Evolutionary conservation across 2,888 invertebrate genomes (phyloP).

Genomic region (Caenorhabditis auriculariae): DNA sequence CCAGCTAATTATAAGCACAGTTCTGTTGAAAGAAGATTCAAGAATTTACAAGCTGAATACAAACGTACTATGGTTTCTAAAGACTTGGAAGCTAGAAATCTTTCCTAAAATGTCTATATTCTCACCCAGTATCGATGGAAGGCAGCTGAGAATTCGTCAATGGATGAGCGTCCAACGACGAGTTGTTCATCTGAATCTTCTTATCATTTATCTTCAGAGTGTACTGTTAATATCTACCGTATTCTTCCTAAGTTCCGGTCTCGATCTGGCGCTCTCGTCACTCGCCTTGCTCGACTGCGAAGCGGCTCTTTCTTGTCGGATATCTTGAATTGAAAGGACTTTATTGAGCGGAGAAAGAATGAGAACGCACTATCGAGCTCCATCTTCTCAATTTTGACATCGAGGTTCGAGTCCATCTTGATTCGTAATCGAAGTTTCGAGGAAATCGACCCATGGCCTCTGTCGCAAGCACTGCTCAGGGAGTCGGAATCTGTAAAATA

Average conservation of each 20-base stretch:
- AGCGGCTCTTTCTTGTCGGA: slow-evolving; percentile 44
- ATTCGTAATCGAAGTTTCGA: slow-evolving; percentile 39
- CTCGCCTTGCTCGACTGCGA: slow-evolving; percentile 37
- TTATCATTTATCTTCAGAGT: too few relatives aligned
- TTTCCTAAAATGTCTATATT: too few relatives aligned
- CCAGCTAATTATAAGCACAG: too few relatives aligned
- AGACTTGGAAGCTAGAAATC: too few relatives aligned
- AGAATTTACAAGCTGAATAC: too few relatives aligned
- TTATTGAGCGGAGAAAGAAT: background rate
- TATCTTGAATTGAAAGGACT: slow-evolving; percentile 11
- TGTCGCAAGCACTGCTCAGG: slow-evolving; percentile 31
- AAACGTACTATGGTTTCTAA: too few relatives aligned
- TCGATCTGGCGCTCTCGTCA: slow-evolving; percentile 24
- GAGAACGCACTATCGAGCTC: slow-evolving; percentile 35
- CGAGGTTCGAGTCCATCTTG: slow-evolving; percentile 43
- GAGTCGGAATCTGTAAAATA: slow-evolving; percentile 28
- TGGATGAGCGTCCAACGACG: background rate
- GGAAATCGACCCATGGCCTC: slow-evolving; percentile 38
- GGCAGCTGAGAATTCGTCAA: background rate
- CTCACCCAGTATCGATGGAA: background rate
- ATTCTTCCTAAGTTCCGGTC: slow-evolving; percentile 11
- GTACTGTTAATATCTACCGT: background rate
- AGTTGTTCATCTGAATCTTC: too few relatives aligned
- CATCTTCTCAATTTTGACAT: slow-evolving; percentile 45
- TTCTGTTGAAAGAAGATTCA: too few relatives aligned